Base-by-base conservation (phyloP, 1,140 invertebrate species). In the Episyrphus balteatus region DNA sequence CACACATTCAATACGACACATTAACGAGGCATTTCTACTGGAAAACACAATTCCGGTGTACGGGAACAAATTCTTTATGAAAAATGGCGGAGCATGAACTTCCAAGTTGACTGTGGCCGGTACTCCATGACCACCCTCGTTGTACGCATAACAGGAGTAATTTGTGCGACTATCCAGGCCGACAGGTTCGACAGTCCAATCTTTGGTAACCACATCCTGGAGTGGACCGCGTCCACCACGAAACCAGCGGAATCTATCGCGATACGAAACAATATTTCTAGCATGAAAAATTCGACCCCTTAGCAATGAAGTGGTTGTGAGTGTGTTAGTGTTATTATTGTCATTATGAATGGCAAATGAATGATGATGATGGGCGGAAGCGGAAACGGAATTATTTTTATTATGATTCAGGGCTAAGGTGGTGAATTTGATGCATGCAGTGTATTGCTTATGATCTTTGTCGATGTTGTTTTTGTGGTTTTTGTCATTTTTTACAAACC, bases 1-100 rank as follows among this genome's bases (percentile, higher is more conserved):
- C 7, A 81, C 86, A 63, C 90, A 93, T 61, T 94, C 89, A 17
- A 93, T 85, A 53, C 86, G 80, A 64, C 90, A 94, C 7, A 83
- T 84, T 10, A 92, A 75, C 44, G 78, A 86, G 37, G 91, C 83
- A 57, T 84, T 81, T 58, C 72, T 58, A 3, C 67, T 69, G 18
- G 65, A 54, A 64, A 81, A 83, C 10, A 85, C 73, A 18, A 78
- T 84, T n/a, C 86, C 88, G 51, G 78, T 80, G 70, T 86, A 88
- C 1, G 81, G 83, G n/a, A 78, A 79, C 47, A 91, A 76, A 34
- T 84, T 80, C 53, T 83, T 81, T 50, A 92, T 92, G 66, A 92
- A 90, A 42, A 82, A 79, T 15, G 89, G 90, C 11, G 86, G 83
- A 36, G 87, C 89, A 84, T 81, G 74, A 30, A 92, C 88, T 58